Evolutionary conservation across 1,140 invertebrate genomes (phyloP).

Genomic region (Drosophila tropicalis): DNA sequence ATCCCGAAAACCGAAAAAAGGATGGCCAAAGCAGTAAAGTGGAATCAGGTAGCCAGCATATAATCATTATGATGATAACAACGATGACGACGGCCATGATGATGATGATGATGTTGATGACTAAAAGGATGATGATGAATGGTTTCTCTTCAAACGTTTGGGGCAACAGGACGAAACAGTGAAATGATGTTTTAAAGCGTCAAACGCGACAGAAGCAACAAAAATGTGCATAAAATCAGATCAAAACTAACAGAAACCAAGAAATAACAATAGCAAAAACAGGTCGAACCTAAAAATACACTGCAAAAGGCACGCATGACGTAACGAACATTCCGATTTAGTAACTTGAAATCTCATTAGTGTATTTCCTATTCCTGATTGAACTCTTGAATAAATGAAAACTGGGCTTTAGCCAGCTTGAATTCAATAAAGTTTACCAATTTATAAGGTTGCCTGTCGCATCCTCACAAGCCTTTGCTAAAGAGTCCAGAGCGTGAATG

Average conservation of each 20-base stretch:
- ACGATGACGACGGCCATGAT: conserved; percentile 24
- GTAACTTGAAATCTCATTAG: too few species aligned
- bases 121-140: conserved; percentile 12
- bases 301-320: too few species aligned
- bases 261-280: background rate
- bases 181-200: conserved; percentile 65
- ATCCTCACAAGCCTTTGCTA: too few species aligned
- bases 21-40: background rate
- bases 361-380: too few species aligned
- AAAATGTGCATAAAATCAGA: conserved; percentile 39
- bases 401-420: too few species aligned
- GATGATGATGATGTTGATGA: conserved; percentile 39
- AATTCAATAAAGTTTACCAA: too few species aligned
- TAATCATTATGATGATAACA: conserved; percentile 19
- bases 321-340: too few species aligned
- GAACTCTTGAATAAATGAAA: too few species aligned
- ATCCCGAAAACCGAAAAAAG: conserved; percentile 36
- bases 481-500: too few species aligned
- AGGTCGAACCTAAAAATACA: too few species aligned
- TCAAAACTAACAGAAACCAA: conserved; percentile 22
- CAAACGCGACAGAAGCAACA: conserved; percentile 20
- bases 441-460: too few species aligned
- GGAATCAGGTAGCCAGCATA: background rate
- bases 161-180: conserved; percentile 19
- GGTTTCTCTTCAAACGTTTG: conserved; percentile 26